phyloP scores from a whole-genome alignment of 2,888 invertebrate genomes.

The Megastigmus dorsalis region DNA sequence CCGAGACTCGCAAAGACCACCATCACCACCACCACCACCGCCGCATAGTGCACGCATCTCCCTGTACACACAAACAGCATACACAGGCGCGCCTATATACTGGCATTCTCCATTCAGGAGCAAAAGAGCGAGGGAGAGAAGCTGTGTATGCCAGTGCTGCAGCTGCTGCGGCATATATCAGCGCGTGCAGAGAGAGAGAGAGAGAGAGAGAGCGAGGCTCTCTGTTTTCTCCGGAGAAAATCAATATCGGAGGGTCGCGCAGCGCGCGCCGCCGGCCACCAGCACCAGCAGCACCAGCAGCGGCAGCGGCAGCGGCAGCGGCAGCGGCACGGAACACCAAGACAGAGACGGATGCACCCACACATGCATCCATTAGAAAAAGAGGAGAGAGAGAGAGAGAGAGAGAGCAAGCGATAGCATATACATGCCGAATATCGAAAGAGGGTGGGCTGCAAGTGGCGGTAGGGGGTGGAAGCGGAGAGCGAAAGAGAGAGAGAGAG shows the following conservation, averaged over 20 bases:
- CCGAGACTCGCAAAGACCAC: too few relatives aligned
- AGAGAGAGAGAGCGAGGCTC: neutral
- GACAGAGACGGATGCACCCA: conserved; percentile 3
- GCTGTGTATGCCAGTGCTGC: neutral
- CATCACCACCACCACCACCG: too few relatives aligned
- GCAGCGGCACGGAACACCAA: neutral
- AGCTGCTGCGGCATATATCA: conserved; percentile 14
- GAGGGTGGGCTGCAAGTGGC: too few relatives aligned
- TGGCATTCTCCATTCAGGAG: too few relatives aligned
- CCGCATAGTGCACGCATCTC: too few relatives aligned
- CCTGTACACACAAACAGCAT: too few relatives aligned
- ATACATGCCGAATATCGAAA: too few relatives aligned
- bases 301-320: neutral
- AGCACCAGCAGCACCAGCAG: neutral
- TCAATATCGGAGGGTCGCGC: conserved; percentile 69
- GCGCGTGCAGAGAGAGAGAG: neutral
- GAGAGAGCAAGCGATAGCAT: neutral
- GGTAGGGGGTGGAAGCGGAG: too few relatives aligned
- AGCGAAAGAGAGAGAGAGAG: conserved; percentile 8
- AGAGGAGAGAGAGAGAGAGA: neutral
- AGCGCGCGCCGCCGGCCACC: conserved; percentile 52
- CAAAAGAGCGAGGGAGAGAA: neutral
- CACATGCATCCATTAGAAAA: conserved; percentile 1
- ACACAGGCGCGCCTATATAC: too few relatives aligned
- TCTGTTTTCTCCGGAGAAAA: conserved; percentile 62